These are phyloP conservation scores for Acleris cristana DNA, from an alignment of 2,888 invertebrate species.

Conservation along the genomic window DNA sequence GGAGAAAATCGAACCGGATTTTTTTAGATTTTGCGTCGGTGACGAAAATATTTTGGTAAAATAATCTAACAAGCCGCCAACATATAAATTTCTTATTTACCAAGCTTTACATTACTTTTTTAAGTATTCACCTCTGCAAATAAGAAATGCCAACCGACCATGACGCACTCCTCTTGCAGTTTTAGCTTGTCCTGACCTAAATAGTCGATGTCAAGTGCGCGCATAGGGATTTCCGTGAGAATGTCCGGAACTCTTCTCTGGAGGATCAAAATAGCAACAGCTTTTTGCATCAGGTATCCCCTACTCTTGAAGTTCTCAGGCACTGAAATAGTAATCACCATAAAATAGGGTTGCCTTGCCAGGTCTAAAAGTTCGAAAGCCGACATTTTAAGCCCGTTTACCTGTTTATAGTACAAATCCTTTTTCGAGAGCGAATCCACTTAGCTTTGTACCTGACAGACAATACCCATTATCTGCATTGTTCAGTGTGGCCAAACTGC, in stretches of 20 bases:
- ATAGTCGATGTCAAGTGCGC: conserved; percentile 58
- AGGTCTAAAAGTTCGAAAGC: not conserved
- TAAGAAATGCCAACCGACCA: conserved; percentile 73
- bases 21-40: too few species aligned
- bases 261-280: conserved; percentile 60
- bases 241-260: conserved; percentile 63
- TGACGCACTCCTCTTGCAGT: conserved; percentile 69
- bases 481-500: too few species aligned
- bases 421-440: too few species aligned
- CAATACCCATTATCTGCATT: too few species aligned
- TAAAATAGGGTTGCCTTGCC: not conserved
- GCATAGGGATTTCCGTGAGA: conserved; percentile 60
- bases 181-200: conserved; percentile 49
- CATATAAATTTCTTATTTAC: too few species aligned
- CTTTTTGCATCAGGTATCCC: conserved; percentile 61
- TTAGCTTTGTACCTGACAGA: too few species aligned
- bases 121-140: conserved; percentile 57
- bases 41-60: too few species aligned
- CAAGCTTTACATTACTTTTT: too few species aligned
- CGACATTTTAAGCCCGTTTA: too few species aligned
- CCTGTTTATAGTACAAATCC: too few species aligned
- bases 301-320: conserved; percentile 45
- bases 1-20: too few species aligned
- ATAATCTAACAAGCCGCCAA: too few species aligned
- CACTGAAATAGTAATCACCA: conserved; percentile 45